A percentile compares a stretch with the other conserved stretches of the same genome.
Evolutionary conservation across 2,888 invertebrate genomes (phyloP).

Genomic region (Eristalis intricaria): DNA sequence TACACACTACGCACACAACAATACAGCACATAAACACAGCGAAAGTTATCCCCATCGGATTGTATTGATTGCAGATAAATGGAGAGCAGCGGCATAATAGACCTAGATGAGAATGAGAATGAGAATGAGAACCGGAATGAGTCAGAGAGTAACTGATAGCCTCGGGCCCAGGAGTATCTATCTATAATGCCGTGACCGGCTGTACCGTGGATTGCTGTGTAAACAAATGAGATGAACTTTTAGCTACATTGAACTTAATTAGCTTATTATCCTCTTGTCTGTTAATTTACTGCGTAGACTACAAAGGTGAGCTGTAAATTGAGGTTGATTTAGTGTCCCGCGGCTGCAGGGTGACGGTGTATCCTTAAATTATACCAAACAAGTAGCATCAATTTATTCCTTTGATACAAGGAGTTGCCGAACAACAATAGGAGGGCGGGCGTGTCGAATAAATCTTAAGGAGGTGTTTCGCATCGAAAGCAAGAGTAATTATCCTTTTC

Average conservation of each 20-base stretch:
- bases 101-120: neutral
- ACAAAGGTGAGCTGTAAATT: conserved; percentile 62
- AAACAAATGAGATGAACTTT: conserved; percentile 67
- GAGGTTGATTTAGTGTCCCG: conserved; percentile 57
- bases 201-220: conserved; percentile 10
- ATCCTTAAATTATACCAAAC: conserved; percentile 41
- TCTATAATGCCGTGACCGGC: conserved; percentile 27
- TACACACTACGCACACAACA: conserved; percentile 17
- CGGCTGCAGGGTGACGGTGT: conserved; percentile 20
- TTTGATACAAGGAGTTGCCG: conserved; percentile 37
- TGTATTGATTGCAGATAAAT: conserved; percentile 63
- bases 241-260: conserved; percentile 60
- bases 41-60: conserved; percentile 15
- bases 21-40: conserved; percentile 6
- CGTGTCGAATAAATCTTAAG: conserved; percentile 33
- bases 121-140: neutral
- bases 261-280: conserved; percentile 62
- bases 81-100: conserved; percentile 29
- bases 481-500: conserved; percentile 8
- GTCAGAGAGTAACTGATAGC: conserved; percentile 39
- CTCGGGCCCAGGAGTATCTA: conserved; percentile 25
- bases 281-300: conserved; percentile 55
- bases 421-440: conserved; percentile 23
- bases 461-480: conserved; percentile 17
- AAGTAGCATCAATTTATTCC: conserved; percentile 47